Conservation (phyloP, 2,888 invertebrate species). For the Erebia palarica region DNA sequence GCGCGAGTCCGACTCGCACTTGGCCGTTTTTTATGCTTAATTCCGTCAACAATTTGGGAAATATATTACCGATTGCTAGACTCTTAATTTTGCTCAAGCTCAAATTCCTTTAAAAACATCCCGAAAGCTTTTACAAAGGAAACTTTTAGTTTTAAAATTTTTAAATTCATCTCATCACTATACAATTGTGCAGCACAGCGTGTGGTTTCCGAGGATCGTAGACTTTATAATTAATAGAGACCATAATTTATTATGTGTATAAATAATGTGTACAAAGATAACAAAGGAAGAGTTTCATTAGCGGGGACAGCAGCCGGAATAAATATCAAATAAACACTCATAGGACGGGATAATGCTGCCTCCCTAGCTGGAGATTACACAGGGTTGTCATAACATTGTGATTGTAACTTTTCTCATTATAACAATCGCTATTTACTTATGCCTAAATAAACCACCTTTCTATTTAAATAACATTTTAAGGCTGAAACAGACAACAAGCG, state of each 20-base stretch:
- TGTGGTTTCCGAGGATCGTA: conserved; percentile 11
- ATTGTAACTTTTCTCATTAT: conserved; percentile 44
- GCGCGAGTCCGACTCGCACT: no score
- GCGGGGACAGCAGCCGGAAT: conserved; percentile 51
- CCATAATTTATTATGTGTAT: conserved; percentile 34
- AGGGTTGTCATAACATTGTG: conserved; percentile 28
- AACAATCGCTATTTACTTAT: conserved; percentile 15
- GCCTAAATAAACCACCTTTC: conserved; percentile 15
- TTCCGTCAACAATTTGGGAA: no score
- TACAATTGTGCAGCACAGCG: conserved; percentile 17
- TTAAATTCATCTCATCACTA: conserved; percentile 6
- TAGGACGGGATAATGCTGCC: conserved; percentile 52
- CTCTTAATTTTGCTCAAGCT: not conserved
- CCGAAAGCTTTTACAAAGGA: no score
- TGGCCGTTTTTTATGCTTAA: no score
- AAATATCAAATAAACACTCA: conserved; percentile 66
- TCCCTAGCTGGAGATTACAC: conserved; percentile 36
- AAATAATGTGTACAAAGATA: conserved; percentile 37
- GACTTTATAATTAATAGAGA: conserved; percentile 38
- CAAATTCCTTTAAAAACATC: not conserved
- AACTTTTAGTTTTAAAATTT: not conserved
- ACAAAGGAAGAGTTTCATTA: conserved; percentile 58
- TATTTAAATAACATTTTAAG: not conserved
- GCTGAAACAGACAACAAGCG: not conserved
- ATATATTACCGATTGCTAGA: not conserved